phyloP scores from a whole-genome alignment of 2,888 invertebrate genomes.

The Phaonia tiefii region DNA sequence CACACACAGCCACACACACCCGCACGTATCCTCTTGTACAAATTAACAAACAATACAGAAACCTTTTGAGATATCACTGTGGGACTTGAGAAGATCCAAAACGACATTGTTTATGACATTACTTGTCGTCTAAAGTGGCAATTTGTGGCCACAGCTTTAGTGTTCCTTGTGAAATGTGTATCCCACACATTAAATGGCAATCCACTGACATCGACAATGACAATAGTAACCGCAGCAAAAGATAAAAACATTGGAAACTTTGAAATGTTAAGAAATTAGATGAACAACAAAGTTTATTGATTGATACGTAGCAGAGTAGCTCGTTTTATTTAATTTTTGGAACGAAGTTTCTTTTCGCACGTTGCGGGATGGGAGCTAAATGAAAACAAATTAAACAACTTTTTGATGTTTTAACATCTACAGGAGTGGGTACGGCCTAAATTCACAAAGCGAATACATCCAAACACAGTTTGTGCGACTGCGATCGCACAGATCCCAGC shows the following conservation, averaged over 20 bases:
- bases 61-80: not conserved
- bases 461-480: too few relatives aligned
- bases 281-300: slow-evolving; percentile 11
- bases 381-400: too few relatives aligned
- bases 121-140: slow-evolving; percentile 46
- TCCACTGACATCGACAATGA: not conserved
- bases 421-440: too few relatives aligned
- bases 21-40: not conserved
- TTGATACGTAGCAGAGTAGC: too few relatives aligned
- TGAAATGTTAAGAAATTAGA: slow-evolving; percentile 25
- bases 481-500: too few relatives aligned
- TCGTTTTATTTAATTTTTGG: too few relatives aligned
- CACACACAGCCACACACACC: not conserved
- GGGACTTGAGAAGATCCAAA: not conserved
- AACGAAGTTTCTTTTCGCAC: too few relatives aligned
- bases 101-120: slow-evolving; percentile 25
- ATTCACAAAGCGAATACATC: too few relatives aligned
- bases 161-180: slow-evolving; percentile 42
- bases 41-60: slow-evolving; percentile 16
- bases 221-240: not conserved
- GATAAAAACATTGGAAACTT: not conserved
- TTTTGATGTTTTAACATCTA: too few relatives aligned
- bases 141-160: slow-evolving; percentile 54
- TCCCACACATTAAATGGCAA: slow-evolving; percentile 32
- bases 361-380: too few relatives aligned